These are phyloP conservation scores for Centropus unirufus DNA, from an alignment of 2,113 vertebrate genomes.

Conservation along the genomic window DNA sequence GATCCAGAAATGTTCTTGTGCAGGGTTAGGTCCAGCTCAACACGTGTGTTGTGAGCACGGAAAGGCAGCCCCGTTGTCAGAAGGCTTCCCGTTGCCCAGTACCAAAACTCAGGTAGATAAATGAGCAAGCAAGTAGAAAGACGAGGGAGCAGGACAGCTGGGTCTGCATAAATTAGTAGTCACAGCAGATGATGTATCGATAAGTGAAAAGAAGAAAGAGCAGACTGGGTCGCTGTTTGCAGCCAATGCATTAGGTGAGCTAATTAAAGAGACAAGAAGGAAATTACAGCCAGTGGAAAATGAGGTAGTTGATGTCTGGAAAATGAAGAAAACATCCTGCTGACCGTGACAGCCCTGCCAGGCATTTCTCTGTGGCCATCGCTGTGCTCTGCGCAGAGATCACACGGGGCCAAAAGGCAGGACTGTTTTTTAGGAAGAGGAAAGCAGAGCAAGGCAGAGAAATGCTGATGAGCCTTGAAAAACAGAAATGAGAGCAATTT, in stretches of 20 bases:
- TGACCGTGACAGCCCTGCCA: neutral
- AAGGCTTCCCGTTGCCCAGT: neutral
- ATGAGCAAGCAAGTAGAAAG: rapidly evolving
- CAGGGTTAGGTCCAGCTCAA: neutral
- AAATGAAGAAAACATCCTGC: neutral
- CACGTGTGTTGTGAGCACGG: rapidly evolving
- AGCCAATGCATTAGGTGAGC: neutral
- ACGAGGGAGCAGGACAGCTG: neutral
- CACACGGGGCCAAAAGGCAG: neutral
- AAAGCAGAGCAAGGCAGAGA: neutral
- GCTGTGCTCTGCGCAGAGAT: neutral
- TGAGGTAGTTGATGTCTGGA: neutral
- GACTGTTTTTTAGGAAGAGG: neutral
- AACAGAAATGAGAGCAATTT: neutral
- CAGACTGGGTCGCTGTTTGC: neutral
- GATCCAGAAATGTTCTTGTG: neutral
- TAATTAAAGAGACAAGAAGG: conserved; percentile 19
- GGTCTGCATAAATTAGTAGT: neutral
- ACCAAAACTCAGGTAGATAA: neutral
- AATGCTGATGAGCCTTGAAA: neutral
- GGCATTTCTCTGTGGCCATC: rapidly evolving
- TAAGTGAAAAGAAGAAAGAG: neutral
- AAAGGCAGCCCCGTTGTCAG: neutral
- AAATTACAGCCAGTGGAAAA: neutral
- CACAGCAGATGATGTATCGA: rapidly evolving